Evolutionary conservation across 2,888 invertebrate species (phyloP).

Genomic region (Actias luna): DNA sequence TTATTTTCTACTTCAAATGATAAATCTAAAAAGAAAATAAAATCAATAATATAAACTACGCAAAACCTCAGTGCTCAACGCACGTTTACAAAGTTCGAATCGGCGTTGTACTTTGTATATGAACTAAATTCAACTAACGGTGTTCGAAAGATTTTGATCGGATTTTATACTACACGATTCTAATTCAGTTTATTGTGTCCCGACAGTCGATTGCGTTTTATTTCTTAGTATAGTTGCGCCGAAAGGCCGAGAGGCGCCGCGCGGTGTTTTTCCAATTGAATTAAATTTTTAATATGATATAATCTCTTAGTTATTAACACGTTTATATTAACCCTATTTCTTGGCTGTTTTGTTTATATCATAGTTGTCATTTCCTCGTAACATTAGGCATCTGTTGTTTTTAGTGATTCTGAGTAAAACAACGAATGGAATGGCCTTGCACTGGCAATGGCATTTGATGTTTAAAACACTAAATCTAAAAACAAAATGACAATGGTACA

Average conservation of each 20-base stretch:
- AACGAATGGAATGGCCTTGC: too few relatives aligned
- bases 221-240: not conserved
- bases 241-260: not conserved
- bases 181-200: conserved; percentile 7
- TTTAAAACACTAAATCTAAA: too few relatives aligned
- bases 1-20: too few relatives aligned
- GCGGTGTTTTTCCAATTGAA: not conserved
- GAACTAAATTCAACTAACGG: conserved; percentile 4
- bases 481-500: too few relatives aligned
- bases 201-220: conserved; percentile 6
- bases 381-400: too few relatives aligned
- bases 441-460: too few relatives aligned
- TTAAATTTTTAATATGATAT: not conserved
- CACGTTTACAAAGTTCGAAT: not conserved
- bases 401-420: too few relatives aligned
- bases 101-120: not conserved
- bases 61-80: not conserved
- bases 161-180: conserved; percentile 6
- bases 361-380: too few relatives aligned
- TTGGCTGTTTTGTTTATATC: too few relatives aligned
- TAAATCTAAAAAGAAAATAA: too few relatives aligned
- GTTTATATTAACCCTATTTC: too few relatives aligned
- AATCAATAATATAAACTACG: too few relatives aligned
- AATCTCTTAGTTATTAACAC: not conserved
- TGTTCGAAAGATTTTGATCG: conserved; percentile 6